Evolutionary conservation across 2,113 vertebrate genomes (phyloP), one percentile per base, ranked within the genome.

Genomic region (Silurus asotus): DNA sequence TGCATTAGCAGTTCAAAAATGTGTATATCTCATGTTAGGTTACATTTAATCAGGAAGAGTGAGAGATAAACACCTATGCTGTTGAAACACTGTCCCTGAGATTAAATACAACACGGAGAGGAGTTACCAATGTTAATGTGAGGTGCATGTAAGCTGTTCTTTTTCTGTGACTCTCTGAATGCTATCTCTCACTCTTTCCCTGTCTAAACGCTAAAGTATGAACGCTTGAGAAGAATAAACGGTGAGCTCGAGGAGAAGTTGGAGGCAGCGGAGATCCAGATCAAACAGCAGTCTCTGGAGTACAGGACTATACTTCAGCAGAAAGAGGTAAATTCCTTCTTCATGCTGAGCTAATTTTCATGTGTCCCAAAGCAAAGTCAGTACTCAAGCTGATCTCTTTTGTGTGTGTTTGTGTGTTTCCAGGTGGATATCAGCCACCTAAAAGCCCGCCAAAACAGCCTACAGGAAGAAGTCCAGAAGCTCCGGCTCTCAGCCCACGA

Each of bases 341-440:
- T 59, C 37, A 37, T 37, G 37, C 2, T 3, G 37, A 37, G 37
- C 37, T 2, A 37, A 37, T 37, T 37, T 37, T 37, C 37, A 37
- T 37, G 37, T 37, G 37, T 37, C 37, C 37, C 37, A 37, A 37
- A 37, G 37, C 37, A 37, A 37, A 37, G 37, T 37, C n/a, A 9
- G 53, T 14, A 11, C 49, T 81, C 23, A 48, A 56, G 45, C 70
- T 17, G 15, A 70, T 70, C 5, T 13, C 4, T 70, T 25, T 1
- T 79, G 17, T 79, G 45, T 45, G 59, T 70, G 45, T 86, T 48
- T 86, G 13, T 69, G 14, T 67, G 51, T 58, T 6, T 89, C 45
- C 85, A 99, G 98, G 98, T 99, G 83, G 98, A 98, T 92, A 96
- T 99, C 93, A 98, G 96, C 90, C 98, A 97, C 91, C 94, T 99